These are phyloP conservation scores for Drosophila sproati DNA, from an alignment of 1,140 invertebrate species.

Conservation along the genomic window DNA sequence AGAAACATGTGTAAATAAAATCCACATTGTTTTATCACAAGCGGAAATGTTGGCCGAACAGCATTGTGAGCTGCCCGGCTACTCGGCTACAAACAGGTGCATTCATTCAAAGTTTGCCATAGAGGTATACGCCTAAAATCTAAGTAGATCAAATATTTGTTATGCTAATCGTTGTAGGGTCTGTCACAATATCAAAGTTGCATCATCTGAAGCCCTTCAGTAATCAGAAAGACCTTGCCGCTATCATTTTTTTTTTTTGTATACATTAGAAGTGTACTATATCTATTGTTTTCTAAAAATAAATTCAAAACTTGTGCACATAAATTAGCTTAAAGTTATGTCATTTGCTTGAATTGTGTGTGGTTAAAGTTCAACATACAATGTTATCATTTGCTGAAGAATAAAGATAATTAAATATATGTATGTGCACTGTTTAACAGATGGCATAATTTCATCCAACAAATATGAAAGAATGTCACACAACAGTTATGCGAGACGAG, in stretches of 20 bases:
- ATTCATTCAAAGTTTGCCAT: constrained; percentile 35
- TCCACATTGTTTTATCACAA: constrained; percentile 54
- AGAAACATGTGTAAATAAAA: constrained; percentile 21
- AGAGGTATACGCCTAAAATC: constrained; percentile 21
- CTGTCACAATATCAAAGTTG: constrained; percentile 26
- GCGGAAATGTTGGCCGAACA: constrained; percentile 54
- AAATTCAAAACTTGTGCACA: constrained; percentile 2
- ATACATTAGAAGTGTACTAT: background rate
- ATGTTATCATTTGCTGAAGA: background rate
- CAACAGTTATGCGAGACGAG: background rate
- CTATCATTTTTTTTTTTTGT: background rate
- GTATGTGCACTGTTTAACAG: background rate
- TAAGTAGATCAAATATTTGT: constrained; percentile 46
- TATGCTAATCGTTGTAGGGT: constrained; percentile 30
- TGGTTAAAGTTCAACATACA: constrained; percentile 24
- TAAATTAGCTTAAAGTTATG: constrained; percentile 23
- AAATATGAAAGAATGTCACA: constrained; percentile 26
- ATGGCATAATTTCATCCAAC: constrained; percentile 19
- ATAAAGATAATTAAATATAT: too few species aligned
- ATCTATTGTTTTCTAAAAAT: background rate
- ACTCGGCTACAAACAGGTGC: constrained; percentile 45
- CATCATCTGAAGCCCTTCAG: background rate
- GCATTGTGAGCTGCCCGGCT: constrained; percentile 26
- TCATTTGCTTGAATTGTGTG: constrained; percentile 21
- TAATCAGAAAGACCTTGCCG: constrained; percentile 6